Evolutionary conservation across 2,888 invertebrate species (phyloP).

Genomic region (Harpagoxenus sublaevis): DNA sequence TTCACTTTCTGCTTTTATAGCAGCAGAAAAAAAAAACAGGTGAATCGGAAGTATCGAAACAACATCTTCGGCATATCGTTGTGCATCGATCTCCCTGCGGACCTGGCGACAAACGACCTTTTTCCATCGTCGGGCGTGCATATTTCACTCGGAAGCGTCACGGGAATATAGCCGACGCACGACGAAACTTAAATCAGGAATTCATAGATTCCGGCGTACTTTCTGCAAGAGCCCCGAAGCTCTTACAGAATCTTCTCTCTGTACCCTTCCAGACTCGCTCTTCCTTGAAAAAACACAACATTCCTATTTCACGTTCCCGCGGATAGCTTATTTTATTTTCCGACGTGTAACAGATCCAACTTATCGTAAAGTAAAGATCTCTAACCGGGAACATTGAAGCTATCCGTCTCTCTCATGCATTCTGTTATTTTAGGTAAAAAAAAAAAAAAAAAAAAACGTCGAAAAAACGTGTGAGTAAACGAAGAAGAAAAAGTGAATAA

Average conservation of each 20-base stretch:
- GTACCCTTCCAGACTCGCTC: not conserved
- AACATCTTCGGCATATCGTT: conserved; percentile 48
- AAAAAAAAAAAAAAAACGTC: not conserved
- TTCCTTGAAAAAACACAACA: conserved; percentile 49
- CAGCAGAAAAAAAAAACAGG: not conserved
- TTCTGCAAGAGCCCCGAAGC: conserved; percentile 60
- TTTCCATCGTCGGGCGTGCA: conserved; percentile 43
- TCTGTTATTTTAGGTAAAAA: conserved; percentile 2
- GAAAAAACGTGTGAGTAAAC: no score
- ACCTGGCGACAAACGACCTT: conserved; percentile 55
- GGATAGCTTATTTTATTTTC: conserved; percentile 45
- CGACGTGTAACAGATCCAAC: conserved; percentile 47
- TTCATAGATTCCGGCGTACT: conserved; percentile 70
- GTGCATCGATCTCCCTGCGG: conserved; percentile 52
- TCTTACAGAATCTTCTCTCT: conserved; percentile 17
- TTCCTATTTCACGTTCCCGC: conserved; percentile 48
- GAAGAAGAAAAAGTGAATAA: not conserved
- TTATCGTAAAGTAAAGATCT: conserved; percentile 45
- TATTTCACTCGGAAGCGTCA: conserved; percentile 60
- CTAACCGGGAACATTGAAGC: conserved; percentile 24
- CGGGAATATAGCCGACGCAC: conserved; percentile 34
- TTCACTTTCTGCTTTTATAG: conserved; percentile 39
- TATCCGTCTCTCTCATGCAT: conserved; percentile 1
- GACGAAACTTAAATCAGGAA: conserved; percentile 71
- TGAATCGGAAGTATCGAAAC: conserved; percentile 47